Evolutionary conservation across 2,113 vertebrate species (phyloP), one percentile per base, ranked within the genome.

Genomic region (Phaethornis superciliosus): DNA sequence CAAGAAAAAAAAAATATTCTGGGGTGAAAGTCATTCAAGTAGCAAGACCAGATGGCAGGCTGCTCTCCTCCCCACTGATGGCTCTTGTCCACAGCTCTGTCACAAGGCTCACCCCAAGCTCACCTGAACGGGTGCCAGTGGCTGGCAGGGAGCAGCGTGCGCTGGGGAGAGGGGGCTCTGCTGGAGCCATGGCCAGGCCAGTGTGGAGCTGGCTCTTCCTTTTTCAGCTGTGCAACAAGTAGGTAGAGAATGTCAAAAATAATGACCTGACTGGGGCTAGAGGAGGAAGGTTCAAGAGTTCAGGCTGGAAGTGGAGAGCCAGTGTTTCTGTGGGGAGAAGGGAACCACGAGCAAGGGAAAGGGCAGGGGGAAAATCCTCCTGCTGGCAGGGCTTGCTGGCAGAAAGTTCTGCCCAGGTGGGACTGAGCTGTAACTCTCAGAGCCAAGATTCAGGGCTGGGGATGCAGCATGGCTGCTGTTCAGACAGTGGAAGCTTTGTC

Each of bases 231-330:
- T 71, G 92, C 89, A 95, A 37, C 40, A 85, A 96, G 91, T 71
- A 22, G 96, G 81, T 86, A 90, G 92, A 95, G 88, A 95, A 96
- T 90, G 96, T 97, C 95, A 95, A 44, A 90, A 96, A 94, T 94
- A 98, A 97, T 11, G 58, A 95, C 96, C 97, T 97, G 96, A 96
- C 97, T 77, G 84, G 93, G 97, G 96, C 95, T 97, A 97, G 94
- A 97, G 95, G 91, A 88, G 95, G 64, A 94, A 96, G 95, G 97
- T 98, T 98, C 96, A 95, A 95, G 96, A 98, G 98, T 98, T 98
- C 98, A 98, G 90, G 83, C 56, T 81, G 94, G 96, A 97, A 42
- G 24, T 0, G 1, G 40, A 91, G 56, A 76, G 62, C 62, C 47
- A 75, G 67, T 26, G 63, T 52, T 91, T 67, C 47, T 44, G 30